Base-by-base conservation (phyloP, 2,888 invertebrate genomes). In the Apodemia zela region DNA sequence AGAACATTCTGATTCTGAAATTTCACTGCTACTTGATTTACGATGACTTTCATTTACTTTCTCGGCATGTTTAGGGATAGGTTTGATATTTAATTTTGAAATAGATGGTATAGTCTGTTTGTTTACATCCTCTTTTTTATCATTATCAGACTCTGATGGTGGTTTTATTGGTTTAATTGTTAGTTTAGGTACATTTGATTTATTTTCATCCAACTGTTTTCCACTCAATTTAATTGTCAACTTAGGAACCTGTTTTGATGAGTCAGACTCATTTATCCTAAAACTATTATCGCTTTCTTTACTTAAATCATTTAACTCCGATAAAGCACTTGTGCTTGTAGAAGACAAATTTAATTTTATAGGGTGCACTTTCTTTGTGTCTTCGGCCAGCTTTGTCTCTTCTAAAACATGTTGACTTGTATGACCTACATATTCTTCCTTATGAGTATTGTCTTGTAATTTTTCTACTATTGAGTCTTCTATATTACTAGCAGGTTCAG, bases 21-120 rank as follows among this genome's bases (percentile, higher is more conserved):
- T 87, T 80, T 91, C 92, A 84, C 91, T 92, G 72, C 88, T 92
- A 70, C 89, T 89, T 29, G 89, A 91, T 73, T 90, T 92, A 71
- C 91, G 84, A 71, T 90, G 89, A 62, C 82, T 73, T 67, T 89
- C 89, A 80, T 89, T 86, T 42, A 89, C 82, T 73, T 87, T 88
- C 69, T 90, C 89, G 66, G 88, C 87, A 67, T 86, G 87, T 74
- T 82, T 89, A 45, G 73, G 79, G 71, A 93, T 87, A 73, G 87
- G 93, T 78, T 92, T 93, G 17, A 91, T 92, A 68, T 89, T 90
- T 67, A 92, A 73, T 79, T 92, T 92, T 45, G 85, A 85, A 45
- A 92, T 74, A 77, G 77, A 78, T 72, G 87, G 79, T 75, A 87
- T 73, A 77, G 84, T 76, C 71, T 86, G 84, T 75, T 76, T 74